Evolutionary conservation across 2,888 invertebrate species (phyloP), one percentile per base, ranked within the genome.

Genomic region (Micropterix aruncella): DNA sequence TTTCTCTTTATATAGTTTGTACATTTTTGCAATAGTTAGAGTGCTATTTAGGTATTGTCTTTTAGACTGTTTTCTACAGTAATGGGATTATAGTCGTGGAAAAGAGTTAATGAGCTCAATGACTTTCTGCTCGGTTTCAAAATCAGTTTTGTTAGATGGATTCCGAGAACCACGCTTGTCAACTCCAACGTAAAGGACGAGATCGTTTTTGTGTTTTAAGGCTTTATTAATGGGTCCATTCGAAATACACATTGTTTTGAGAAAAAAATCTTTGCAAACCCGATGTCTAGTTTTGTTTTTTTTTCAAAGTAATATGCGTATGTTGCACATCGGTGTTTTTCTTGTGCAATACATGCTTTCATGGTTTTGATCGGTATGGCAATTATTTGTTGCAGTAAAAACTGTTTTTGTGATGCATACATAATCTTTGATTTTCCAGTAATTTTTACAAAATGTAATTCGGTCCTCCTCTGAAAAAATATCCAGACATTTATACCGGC

Each of bases 11-110:
- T 47, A 49, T 16, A 47, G 41, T 27, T 49, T 39, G 15, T 47
- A 49, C 48, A 47, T 49, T 41, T 46, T 48, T 14, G 47, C n/a
- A 16, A n/a, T n/a, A n/a, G n/a, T n/a, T n/a, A n/a, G n/a, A n/a
- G n/a, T n/a, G n/a, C n/a, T n/a, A 48, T 50, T 45, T 37, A 48
- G 41, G 36, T 47, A 46, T 16, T 44, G 45, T 40, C 48, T 43
- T 14, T 40, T 45, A 36, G 41, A 41, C 18, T 42, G 46, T 44
- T 48, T 48, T 17, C 50, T 47, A 18, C 48, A 48, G 40, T 48
- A 50, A 40, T 50, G 47, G 19, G 48, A 48, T 43, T 50, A 44
- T 16, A 48, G 44, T 19, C 45, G 42, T 16, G 50, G 47, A 43
- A 48, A 48, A 37, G 45, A 43, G 40, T 47, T 42, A 38, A 46